Evolutionary conservation across 1,140 invertebrate species (phyloP).

Genomic region (Nilaparvata lugens): DNA sequence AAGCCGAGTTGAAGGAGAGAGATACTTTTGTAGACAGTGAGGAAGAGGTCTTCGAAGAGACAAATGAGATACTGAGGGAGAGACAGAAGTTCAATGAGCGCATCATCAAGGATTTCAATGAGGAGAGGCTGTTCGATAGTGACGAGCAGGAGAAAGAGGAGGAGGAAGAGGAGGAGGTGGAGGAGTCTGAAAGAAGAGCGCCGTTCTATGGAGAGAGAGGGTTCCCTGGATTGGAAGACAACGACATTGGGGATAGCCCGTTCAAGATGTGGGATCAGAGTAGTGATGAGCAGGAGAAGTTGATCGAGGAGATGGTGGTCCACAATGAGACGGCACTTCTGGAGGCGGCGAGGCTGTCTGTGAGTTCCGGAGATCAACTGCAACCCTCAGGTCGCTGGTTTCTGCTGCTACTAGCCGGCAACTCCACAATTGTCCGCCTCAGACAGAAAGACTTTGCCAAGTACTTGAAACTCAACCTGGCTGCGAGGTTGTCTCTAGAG

Average conservation of each 20-base stretch:
- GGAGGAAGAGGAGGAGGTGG: conserved; percentile 20
- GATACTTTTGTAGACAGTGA: too few species aligned
- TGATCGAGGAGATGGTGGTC: conserved; percentile 25
- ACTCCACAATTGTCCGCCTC: conserved; percentile 31
- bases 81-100: too few species aligned
- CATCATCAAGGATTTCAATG: not conserved
- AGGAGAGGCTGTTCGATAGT: conserved; percentile 17
- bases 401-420: conserved; percentile 29
- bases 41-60: too few species aligned
- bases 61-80: too few species aligned
- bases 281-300: conserved; percentile 27
- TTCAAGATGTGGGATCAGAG: conserved; percentile 27
- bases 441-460: conserved; percentile 33
- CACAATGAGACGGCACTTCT: conserved; percentile 13
- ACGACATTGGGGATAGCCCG: conserved; percentile 17
- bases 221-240: conserved; percentile 10
- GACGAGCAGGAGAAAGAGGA: conserved; percentile 15
- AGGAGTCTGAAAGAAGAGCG: conserved; percentile 3
- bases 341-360: not conserved
- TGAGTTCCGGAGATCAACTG: conserved; percentile 7
- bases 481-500: conserved; percentile 32
- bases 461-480: conserved; percentile 34
- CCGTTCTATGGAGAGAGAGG: not conserved
- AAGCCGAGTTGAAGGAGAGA: too few species aligned
- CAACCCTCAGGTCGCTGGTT: conserved; percentile 23